Conservation (phyloP, 2,113 vertebrate species). For the Vidua macroura region DNA sequence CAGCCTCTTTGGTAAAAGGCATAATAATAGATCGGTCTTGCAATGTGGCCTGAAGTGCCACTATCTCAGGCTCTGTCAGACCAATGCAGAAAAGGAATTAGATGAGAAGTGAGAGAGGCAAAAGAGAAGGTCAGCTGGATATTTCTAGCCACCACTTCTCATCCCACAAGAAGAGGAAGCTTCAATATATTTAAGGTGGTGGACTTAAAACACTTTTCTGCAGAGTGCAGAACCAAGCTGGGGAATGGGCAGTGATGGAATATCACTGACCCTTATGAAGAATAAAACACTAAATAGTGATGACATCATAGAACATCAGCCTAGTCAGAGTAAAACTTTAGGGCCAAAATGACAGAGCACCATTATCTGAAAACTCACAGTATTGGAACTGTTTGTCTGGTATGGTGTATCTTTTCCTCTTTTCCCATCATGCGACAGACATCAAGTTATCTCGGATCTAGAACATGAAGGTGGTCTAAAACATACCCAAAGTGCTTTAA, state of each 20-base stretch:
- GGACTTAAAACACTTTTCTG: neutral
- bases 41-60: neutral
- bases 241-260: neutral
- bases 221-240: neutral
- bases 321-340: neutral
- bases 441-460: neutral
- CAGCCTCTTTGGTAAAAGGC: slow-evolving; percentile 3
- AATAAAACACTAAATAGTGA: neutral
- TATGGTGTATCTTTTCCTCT: neutral
- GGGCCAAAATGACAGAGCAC: neutral
- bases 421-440: neutral
- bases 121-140: neutral
- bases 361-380: neutral
- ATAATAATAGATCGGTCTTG: slow-evolving; percentile 9
- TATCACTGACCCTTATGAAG: neutral
- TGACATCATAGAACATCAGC: neutral
- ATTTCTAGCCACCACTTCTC: neutral
- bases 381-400: neutral
- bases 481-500: neutral
- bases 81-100: neutral
- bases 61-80: neutral
- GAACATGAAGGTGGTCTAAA: neutral
- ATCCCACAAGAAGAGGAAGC: neutral
- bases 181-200: neutral
- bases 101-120: neutral